Base-by-base conservation (phyloP, 2,888 invertebrate species). In the Mythimna lalbum region DNA sequence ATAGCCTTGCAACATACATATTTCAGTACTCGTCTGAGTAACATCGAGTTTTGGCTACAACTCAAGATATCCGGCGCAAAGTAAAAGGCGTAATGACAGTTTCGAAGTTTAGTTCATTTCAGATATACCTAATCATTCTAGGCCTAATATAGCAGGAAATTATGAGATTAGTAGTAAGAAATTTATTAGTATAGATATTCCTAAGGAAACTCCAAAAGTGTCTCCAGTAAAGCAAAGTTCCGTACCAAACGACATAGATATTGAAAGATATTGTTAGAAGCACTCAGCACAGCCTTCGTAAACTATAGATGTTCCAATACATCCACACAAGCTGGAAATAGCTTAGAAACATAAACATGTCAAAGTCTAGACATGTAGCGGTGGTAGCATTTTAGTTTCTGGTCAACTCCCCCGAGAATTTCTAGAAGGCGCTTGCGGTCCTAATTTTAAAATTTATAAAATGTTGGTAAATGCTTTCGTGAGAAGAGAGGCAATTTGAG, bases 221-320 rank as follows among this genome's bases (percentile, higher is more conserved):
- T 21, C 19, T 6, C 36, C 17, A 65, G 33, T 21, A 63, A 63
- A 63, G 21, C 60, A 60, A 78, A 66, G 36, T 59, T 73, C 23
- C 47, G 17, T 55, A 47, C 64, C 2, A 53, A 57, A 63, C 47
- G 61, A 64, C 47, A 65, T 50, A 39, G 12, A 66, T 79, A 79
- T 78, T 69, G 76, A 69, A 69, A 69, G 59, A 79, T 78, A 79
- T 74, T 74, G 75, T 79, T 67, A 60, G 73, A 73, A 72, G 76
- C 78, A 68, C 79, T 64, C 53, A 78, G 53, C 10, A 49, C 5
- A 36, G 49, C 73, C 52, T 78, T 62, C 53, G 72, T 77, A 27
- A 68, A 68, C 60, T 50, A 49, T 63, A 56, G 61, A 43, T 53
- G 23, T 7, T 63, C 39, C 68, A 69, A 73, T 71, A 80, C 69